Base-by-base conservation (phyloP, 2,113 vertebrate species). In the Sula dactylatra region DNA sequence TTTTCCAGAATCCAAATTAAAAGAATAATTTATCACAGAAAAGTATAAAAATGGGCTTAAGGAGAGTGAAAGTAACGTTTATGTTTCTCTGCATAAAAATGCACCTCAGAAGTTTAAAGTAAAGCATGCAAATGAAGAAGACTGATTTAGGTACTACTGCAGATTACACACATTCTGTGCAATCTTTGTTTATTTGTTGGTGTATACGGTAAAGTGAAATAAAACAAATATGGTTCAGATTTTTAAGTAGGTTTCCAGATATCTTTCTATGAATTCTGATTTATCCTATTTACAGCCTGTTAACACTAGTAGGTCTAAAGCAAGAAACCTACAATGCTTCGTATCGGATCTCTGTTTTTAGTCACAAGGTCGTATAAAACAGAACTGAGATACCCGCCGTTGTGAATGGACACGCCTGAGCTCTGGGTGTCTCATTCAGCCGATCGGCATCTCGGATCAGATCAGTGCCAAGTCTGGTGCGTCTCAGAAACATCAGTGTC, bases 11-110 rank as follows among this genome's bases (percentile, higher is more conserved):
- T 87, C 70, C 52, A 90, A 88, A 93, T 95, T 91, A 96, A 94
- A 95, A 93, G 82, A 95, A 93, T 86, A 91, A 96, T 97, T 94
- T 88, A 71, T 94, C 87, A 94, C 1, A 22, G 73, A 32, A 70
- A 88, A 90, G 61, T 89, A 79, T 86, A 93, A 96, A 95, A 96
- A 90, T 81, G 91, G 82, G 55, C 47, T 82, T 80, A 72, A 52
- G n/a, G 69, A 92, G 55, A 85, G 77, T 31, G 66, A 67, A 94
- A 88, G 69, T 73, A 94, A 79, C 65, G 14, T 79, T 88, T 78
- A 9, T 93, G 90, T 94, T 78, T 26, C 32, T 76, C 49, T 78
- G 55, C 47, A 58, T 83, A 82, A 76, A 94, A 92, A 80, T 69
- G 45, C 44, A 69, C 50, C 32, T 93, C 66, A 84, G 69, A 66